Base-by-base conservation (phyloP, 2,888 invertebrate genomes). In the Smittia aterrima region DNA sequence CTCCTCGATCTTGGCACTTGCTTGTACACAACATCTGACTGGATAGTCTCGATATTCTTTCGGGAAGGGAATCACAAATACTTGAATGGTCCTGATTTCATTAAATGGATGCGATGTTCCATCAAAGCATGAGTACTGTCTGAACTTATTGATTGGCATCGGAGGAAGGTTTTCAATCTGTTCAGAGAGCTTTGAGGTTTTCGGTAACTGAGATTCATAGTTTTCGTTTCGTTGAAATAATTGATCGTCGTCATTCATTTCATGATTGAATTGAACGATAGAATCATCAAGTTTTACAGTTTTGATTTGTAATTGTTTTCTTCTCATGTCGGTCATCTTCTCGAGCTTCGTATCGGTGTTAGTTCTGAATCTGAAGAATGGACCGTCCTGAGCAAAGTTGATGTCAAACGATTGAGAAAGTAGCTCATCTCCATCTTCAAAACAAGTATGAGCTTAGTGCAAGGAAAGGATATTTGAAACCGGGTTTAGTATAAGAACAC, bases 121-220 rank as follows among this genome's bases (percentile, higher is more conserved):
- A 85, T 97, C 96, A 82, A 92, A 97, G 83, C 92, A 92, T 1
- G 95, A 92, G 85, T 91, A 98, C 79, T 93, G 92, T 76, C 92
- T 87, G 83, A 92, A 98, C 71, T 95, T 94, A 82, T 96, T 94
- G 79, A 90, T 88, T 0, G 92, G 92, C 76, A 91, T 84, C 78
- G 89, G 87, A 0, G 92, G 91, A 77, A 89, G 91, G 78, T 90
- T 90, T 77, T 90, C 88, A 64, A 97, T 81, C 77, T 92, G 90
- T 78, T 91, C 88, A 0, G 92, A 85, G 62, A 97, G 83, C 75
- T 90, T 83, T 25, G 95, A 95, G 77, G 81, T 84, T 77, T 81
- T 79, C 11, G 20, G n/a, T 76, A 76, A 78, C 0, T 67, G 40
- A 40, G 74, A 24, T 22, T 72, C 75, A 75, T 76, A 68, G 80